Base-by-base conservation (phyloP, 2,888 invertebrate genomes). In the Drosophila sordidula region DNA sequence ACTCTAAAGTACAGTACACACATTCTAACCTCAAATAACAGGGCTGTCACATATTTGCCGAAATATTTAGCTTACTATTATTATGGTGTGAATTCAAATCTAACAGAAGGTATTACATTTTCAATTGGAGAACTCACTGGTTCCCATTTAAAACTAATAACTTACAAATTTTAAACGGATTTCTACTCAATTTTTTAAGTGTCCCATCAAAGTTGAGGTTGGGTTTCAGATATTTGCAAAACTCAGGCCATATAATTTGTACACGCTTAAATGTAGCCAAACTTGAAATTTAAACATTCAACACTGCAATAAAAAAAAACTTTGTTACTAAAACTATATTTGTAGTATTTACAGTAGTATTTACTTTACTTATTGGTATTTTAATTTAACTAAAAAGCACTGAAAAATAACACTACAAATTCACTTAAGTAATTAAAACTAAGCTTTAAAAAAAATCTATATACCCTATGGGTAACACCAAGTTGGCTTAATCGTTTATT, bases 361-460 rank as follows among this genome's bases (percentile, higher is more conserved):
- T 49, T 32, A 32, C 22, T 29, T 29, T 32, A 32, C 9, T 16
- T 49, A 11, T 22, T 32, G 4, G 11, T 22, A 16, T 14, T 29
- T 45, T 22, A 32, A 18, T 32, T 54, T 9, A 18, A 32, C 18
- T 52, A 18, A 6, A 11, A 29, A 52, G 41, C 26, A 51, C n/a
- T 12, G 2, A 18, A 18, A 18, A 18, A n/a, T n/a, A 46, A 51
- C 1, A 18, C 14, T 26, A 38, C 8, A 14, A 11, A 38, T 50
- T 25, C 9, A 11, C 25, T 0, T 49, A 22, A 22, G 22, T 22
- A 12, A n/a, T 4, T 14, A 49, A 38, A n/a, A 22, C n/a, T 11
- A 14, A 32, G 32, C 8, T 16, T 12, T 8, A 22, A 34, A 49
- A n/a, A 22, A 34, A 49, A 34, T 22, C 32, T 32, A 6, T 26